Conservation (phyloP, 2,888 invertebrate species). For the Synanthedon myopaeformis region DNA sequence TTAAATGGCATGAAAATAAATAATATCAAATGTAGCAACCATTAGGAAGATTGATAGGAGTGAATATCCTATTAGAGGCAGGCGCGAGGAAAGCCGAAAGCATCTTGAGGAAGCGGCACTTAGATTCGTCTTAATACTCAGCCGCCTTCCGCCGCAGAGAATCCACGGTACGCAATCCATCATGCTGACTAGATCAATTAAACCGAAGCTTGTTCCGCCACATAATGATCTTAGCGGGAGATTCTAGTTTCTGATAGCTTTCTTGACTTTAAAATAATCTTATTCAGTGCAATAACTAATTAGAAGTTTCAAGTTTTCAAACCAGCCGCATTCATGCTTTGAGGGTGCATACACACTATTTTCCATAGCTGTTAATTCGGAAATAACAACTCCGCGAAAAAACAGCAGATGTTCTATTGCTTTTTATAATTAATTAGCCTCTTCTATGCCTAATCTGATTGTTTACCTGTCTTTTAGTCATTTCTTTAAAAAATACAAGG, state of each 20-base stretch:
- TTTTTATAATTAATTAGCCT: too few relatives aligned
- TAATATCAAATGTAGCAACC: neutral
- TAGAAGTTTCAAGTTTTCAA: too few relatives aligned
- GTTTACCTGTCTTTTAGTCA: too few relatives aligned
- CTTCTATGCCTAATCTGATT: too few relatives aligned
- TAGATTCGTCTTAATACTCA: conserved; percentile 34
- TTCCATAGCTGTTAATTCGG: too few relatives aligned
- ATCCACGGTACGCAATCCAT: conserved; percentile 27
- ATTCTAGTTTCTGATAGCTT: conserved; percentile 14
- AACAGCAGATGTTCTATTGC: too few relatives aligned
- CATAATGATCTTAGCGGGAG: conserved; percentile 19
- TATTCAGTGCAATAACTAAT: too few relatives aligned
- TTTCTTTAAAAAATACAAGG: too few relatives aligned
- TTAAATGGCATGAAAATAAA: neutral
- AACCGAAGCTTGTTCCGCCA: conserved; percentile 24
- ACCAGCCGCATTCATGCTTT: too few relatives aligned
- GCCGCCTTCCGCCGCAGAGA: conserved; percentile 17
- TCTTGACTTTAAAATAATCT: neutral
- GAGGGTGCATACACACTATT: too few relatives aligned
- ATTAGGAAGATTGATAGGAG: conserved; percentile 13
- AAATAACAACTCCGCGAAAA: too few relatives aligned
- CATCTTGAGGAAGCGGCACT: conserved; percentile 23
- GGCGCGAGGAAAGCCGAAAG: conserved; percentile 12
- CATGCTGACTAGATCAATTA: conserved; percentile 47
- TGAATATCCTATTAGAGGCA: conserved; percentile 8